Base-by-base conservation (phyloP, 2,797 vertebrate species). In the Intellagama lesueurii region DNA sequence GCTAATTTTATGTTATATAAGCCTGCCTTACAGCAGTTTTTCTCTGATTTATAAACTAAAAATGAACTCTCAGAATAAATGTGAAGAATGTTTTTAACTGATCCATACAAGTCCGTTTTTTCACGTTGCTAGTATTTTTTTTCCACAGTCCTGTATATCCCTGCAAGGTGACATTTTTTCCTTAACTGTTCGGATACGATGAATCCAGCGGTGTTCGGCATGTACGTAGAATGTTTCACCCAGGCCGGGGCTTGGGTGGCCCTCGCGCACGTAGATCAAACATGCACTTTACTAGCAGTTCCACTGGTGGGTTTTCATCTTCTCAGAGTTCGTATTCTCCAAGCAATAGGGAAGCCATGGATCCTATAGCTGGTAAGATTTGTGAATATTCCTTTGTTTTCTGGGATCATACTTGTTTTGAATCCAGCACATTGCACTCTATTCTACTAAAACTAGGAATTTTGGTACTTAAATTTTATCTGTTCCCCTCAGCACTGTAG, bases 271-370 rank as follows among this genome's bases (percentile, higher is more conserved):
- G 99, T 93, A 97, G 99, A 97, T 99, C 99, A 97, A 99, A 99
- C 98, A 99, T 99, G 99, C 99, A 99, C 99, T 99, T 99, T 99
- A 99, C 98, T 97, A 99, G 97, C 96, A 98, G 98, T 97, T 99
- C 99, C 94, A 97, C 98, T 81, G 98, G 98, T 92, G 99, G 98
- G 82, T 98, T 99, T 93, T 99, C 99, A 83, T 98, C 99, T 93
- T 99, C 99, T 94, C 99, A 99, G 97, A 99, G 99, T 97, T 99
- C 99, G 0, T 99, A 99, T 97, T 99, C 99, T 97, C 98, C 99
- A 96, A 99, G 99, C 97, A 99, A 98, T 97, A 98, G 99, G 97
- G 99, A 99, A 97, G 98, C 99, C 93, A 99, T 99, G 99, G 99
- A 99, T 97, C 99, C 99, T 91, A 99, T 99, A 92, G 99, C 99